Evolutionary conservation across 2,888 invertebrate genomes (phyloP).

Genomic region (Phyllotreta cruciferae): DNA sequence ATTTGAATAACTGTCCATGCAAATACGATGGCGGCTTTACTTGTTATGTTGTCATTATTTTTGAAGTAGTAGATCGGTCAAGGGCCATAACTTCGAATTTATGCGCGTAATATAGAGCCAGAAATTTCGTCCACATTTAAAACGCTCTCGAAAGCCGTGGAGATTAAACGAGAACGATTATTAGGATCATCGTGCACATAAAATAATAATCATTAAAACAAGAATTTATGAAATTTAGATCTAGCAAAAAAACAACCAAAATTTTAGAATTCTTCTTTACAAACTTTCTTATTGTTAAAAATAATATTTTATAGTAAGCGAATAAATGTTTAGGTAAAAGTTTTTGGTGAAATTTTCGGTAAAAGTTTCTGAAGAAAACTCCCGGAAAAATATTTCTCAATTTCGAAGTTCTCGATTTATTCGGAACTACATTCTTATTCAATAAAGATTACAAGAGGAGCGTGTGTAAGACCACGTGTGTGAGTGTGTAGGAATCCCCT

Average conservation of each 20-base stretch:
- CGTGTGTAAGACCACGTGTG: constrained; percentile 51
- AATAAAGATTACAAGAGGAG: constrained; percentile 56
- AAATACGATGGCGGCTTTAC: constrained; percentile 19
- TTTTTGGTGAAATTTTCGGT: not conserved
- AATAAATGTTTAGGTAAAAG: not conserved
- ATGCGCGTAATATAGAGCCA: constrained; percentile 16
- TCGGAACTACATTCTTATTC: constrained; percentile 53
- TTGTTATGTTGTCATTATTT: constrained; percentile 31
- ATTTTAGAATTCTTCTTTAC: too few species aligned
- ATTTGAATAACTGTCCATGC: constrained; percentile 29
- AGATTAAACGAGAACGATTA: too few species aligned
- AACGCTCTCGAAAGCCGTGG: too few species aligned
- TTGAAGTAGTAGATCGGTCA: constrained; percentile 23
- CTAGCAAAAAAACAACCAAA: too few species aligned
- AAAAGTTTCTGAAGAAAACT: not conserved
- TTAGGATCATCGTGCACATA: too few species aligned
- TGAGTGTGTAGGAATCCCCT: constrained; percentile 40
- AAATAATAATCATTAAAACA: too few species aligned
- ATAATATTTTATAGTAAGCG: too few species aligned
- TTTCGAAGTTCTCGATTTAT: constrained; percentile 31
- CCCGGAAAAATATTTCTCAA: constrained; percentile 22
- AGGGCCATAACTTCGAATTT: constrained; percentile 25
- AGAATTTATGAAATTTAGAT: not conserved
- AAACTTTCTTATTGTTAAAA: too few species aligned
- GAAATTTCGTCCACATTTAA: constrained; percentile 12